Percentiles rank a stretch among this genome's conserved stretches.
These are phyloP conservation scores for Scaptomyza graminum DNA, from an alignment of 1,140 invertebrate genomes.

Conservation along the genomic window DNA sequence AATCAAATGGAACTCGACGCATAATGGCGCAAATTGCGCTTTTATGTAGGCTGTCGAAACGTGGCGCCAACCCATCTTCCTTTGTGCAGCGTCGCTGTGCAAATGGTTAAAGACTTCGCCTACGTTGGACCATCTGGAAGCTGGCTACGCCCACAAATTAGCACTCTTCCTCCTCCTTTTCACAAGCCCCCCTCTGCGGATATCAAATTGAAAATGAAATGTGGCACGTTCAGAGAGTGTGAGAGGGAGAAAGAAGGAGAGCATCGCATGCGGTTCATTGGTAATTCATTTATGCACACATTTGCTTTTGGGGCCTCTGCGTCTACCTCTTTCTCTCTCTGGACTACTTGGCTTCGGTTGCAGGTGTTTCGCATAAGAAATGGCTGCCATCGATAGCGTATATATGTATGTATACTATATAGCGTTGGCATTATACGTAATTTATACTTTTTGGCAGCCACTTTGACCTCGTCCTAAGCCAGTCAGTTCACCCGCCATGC, in stretches of 20 bases:
- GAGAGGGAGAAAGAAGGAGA: background rate
- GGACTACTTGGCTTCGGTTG: slow-evolving; percentile 46
- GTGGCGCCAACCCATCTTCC: slow-evolving; percentile 9
- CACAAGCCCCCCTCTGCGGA: background rate
- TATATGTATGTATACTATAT: background rate
- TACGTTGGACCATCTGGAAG: slow-evolving; percentile 37
- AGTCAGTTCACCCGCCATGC: slow-evolving; percentile 25
- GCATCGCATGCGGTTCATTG: slow-evolving; percentile 75
- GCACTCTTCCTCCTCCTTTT: slow-evolving; percentile 28
- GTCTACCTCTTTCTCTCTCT: slow-evolving; percentile 4
- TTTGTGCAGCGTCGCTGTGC: slow-evolving; percentile 19
- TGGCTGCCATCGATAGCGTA: slow-evolving; percentile 68
- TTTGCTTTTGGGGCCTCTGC: slow-evolving; percentile 44
- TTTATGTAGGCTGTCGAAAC: slow-evolving; percentile 78
- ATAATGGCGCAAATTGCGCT: slow-evolving; percentile 78
- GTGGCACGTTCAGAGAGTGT: slow-evolving; percentile 14
- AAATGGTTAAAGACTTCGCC: slow-evolving; percentile 63
- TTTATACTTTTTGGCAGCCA: slow-evolving; percentile 78
- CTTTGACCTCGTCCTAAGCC: slow-evolving; percentile 25
- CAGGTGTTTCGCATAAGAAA: slow-evolving; percentile 80
- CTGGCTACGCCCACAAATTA: slow-evolving; percentile 58
- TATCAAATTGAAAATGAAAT: slow-evolving; percentile 78
- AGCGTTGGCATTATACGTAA: slow-evolving; percentile 66
- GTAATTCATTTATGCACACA: slow-evolving; percentile 82
- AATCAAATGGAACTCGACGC: slow-evolving; percentile 80